These are phyloP conservation scores for Phymastichus coffea DNA, from an alignment of 1,140 invertebrate species.

Conservation along the genomic window DNA sequence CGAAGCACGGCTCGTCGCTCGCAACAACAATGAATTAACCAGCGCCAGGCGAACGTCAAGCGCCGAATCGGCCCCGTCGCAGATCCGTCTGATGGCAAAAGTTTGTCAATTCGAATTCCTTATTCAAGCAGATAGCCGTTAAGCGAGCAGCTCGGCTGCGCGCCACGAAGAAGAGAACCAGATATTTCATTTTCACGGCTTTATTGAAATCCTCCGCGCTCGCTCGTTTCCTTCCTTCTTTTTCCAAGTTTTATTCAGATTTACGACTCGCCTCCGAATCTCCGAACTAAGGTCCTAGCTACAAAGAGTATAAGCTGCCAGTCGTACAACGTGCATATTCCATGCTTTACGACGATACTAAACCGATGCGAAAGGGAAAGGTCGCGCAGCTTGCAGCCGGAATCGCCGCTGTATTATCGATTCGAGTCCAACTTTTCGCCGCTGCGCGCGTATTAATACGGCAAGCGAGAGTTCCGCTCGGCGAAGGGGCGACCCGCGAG, in stretches of 20 bases:
- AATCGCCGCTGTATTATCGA: slow-evolving; percentile 33
- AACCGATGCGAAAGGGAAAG: slow-evolving; percentile 38
- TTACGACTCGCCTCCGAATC: slow-evolving; percentile 26
- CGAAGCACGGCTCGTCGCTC: too few relatives aligned
- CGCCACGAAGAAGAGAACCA: too few relatives aligned
- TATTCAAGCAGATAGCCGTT: too few relatives aligned
- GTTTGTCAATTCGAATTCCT: too few relatives aligned
- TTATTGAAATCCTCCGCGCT: slow-evolving; percentile 23
- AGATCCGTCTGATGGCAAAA: too few relatives aligned
- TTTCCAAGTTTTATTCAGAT: slow-evolving; percentile 21
- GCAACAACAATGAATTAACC: too few relatives aligned
- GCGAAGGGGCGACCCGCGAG: too few relatives aligned
- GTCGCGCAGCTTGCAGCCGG: too few relatives aligned
- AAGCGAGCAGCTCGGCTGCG: too few relatives aligned
- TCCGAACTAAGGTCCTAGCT: slow-evolving; percentile 10
- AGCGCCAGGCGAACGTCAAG: too few relatives aligned
- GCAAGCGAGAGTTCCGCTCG: not conserved
- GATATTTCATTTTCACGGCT: slow-evolving; percentile 6
- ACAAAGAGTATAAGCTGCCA: slow-evolving; percentile 12
- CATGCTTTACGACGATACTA: slow-evolving; percentile 38
- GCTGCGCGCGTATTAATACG: not conserved
- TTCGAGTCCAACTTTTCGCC: slow-evolving; percentile 1
- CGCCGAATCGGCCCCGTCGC: too few relatives aligned
- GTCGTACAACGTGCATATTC: slow-evolving; percentile 29
- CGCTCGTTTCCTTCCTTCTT: slow-evolving; percentile 7